Evolutionary conservation across 2,797 vertebrate genomes (phyloP).

Genomic region (Bradypus variegatus): DNA sequence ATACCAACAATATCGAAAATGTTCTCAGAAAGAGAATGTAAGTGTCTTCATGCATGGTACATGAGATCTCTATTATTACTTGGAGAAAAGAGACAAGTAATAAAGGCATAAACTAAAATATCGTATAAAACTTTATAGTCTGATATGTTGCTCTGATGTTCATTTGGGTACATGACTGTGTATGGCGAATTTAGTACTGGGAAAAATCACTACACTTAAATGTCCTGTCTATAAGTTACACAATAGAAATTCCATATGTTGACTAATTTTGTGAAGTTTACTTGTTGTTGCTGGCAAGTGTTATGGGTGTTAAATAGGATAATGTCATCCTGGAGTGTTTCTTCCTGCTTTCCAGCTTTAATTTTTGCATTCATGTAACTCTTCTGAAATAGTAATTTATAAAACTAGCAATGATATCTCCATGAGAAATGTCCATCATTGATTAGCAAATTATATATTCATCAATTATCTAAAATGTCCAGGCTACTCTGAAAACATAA

Average conservation of each 20-base stretch:
- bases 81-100: conserved; percentile 64
- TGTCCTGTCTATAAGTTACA: conserved; percentile 24
- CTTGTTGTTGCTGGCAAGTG: background rate
- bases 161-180: conserved; percentile 54
- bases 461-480: conserved; percentile 54
- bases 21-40: conserved; percentile 59
- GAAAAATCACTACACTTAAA: conserved; percentile 48
- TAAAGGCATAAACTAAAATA: conserved; percentile 67
- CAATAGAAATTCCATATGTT: background rate
- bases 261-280: background rate
- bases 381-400: background rate
- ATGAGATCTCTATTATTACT: conserved; percentile 60
- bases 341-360: background rate
- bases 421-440: background rate
- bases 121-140: conserved; percentile 68
- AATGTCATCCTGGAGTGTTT: background rate
- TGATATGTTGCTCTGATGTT: conserved; percentile 64
- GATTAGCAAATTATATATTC: conserved; percentile 56
- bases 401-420: background rate
- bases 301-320: conserved; percentile 4
- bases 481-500: conserved; percentile 48
- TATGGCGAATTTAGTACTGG: conserved; percentile 47
- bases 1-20: conserved; percentile 43
- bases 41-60: conserved; percentile 64
- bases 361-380: background rate